Evolutionary conservation across 37 sponge, comb jelly and placozoan species (phyloP).

Genomic region (Crambe crambe): DNA sequence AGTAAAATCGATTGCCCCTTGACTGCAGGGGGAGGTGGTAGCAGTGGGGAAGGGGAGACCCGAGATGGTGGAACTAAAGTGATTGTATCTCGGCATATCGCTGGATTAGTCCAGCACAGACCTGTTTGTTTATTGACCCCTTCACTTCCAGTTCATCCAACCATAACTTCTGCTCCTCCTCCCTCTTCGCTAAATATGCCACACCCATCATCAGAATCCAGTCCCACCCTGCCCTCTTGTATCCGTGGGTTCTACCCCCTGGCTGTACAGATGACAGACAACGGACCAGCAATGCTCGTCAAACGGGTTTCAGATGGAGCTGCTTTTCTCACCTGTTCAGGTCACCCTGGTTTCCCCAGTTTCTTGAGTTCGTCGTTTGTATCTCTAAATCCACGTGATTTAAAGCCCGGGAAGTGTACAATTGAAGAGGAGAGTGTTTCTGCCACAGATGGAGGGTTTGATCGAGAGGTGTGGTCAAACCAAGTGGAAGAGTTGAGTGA

Average conservation of each 20-base stretch:
- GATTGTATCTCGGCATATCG: conserved; percentile 43
- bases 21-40: neutral
- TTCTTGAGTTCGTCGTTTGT: conserved; percentile 55
- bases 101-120: conserved; percentile 66
- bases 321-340: conserved; percentile 59
- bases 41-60: neutral
- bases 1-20: neutral
- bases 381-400: conserved; percentile 19
- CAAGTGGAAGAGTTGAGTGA: neutral
- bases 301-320: conserved; percentile 53
- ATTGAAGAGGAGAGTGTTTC: conserved; percentile 54
- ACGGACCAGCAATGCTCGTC: conserved; percentile 64
- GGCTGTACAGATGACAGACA: conserved; percentile 30
- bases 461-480: neutral
- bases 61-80: neutral
- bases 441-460: conserved; percentile 39
- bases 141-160: neutral
- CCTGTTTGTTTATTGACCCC: conserved; percentile 64
- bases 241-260: conserved; percentile 40
- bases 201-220: neutral
- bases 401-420: conserved; percentile 29
- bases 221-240: neutral
- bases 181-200: neutral
- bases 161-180: neutral
- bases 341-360: conserved; percentile 16